phyloP scores from a whole-genome alignment of 1,140 invertebrate species.

The Drosophila erecta region DNA sequence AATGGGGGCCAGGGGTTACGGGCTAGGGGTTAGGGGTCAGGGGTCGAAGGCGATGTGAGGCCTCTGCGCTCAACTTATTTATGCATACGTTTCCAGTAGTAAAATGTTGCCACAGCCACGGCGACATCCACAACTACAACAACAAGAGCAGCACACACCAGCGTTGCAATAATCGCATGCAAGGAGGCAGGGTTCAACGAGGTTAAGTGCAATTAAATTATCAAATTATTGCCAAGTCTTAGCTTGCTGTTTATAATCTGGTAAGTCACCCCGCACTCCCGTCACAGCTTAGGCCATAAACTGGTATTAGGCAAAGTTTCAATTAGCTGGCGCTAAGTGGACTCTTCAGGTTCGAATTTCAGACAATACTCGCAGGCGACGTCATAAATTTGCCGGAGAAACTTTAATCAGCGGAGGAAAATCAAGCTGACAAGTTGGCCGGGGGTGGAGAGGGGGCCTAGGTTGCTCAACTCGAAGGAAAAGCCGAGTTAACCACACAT shows the following conservation, averaged over 20 bases:
- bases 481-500: conserved; percentile 21
- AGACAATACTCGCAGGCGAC: not conserved
- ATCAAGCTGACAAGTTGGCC: not conserved
- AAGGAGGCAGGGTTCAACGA: conserved; percentile 56
- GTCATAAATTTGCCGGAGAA: not conserved
- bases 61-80: conserved; percentile 65
- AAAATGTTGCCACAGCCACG: conserved; percentile 61
- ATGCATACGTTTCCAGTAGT: conserved; percentile 72
- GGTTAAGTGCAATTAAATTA: conserved; percentile 83
- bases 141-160: conserved; percentile 5
- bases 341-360: conserved; percentile 17
- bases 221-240: conserved; percentile 82
- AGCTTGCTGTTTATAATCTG: conserved; percentile 79
- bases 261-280: conserved; percentile 24
- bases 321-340: conserved; percentile 67
- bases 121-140: conserved; percentile 33
- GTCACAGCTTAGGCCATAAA: conserved; percentile 60
- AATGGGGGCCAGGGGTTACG: conserved; percentile 3
- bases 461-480: not conserved
- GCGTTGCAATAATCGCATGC: conserved; percentile 68
- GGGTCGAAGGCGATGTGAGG: conserved; percentile 16
- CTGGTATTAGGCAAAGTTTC: conserved; percentile 70
- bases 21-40: conserved; percentile 6
- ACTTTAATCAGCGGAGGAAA: conserved; percentile 26
- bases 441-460: not conserved